phyloP scores from a whole-genome alignment of 1,140 invertebrate genomes.

The Maniola jurtina region DNA sequence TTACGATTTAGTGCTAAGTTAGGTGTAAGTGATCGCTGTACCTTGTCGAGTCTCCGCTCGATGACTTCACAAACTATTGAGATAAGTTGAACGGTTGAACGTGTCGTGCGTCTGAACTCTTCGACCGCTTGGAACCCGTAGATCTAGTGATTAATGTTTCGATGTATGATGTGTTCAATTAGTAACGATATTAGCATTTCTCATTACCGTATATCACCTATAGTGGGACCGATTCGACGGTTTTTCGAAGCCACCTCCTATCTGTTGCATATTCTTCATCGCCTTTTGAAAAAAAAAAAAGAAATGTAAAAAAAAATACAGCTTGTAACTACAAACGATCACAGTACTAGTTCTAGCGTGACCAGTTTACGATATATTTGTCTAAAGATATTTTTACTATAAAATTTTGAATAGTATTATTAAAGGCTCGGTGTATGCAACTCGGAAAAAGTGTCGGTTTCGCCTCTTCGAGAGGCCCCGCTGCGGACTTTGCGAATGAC shows the following conservation, averaged over 20 bases:
- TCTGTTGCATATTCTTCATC: conserved; percentile 60
- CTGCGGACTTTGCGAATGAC: conserved; percentile 48
- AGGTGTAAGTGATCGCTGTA: conserved; percentile 71
- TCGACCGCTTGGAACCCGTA: conserved; percentile 65
- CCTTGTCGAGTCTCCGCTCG: conserved; percentile 64
- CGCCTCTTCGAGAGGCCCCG: conserved; percentile 48
- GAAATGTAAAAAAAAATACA: conserved; percentile 5
- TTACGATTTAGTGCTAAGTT: conserved; percentile 71
- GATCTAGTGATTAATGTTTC: conserved; percentile 69
- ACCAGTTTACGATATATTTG: conserved; percentile 24
- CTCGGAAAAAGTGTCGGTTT: conserved; percentile 20
- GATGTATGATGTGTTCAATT: conserved; percentile 75
- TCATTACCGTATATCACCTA: conserved; percentile 51
- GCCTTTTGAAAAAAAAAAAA: conserved; percentile 30
- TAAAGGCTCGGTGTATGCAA: conserved; percentile 32
- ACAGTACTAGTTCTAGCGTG: conserved; percentile 22
- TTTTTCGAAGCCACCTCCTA: conserved; percentile 37
- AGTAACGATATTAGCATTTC: conserved; percentile 63
- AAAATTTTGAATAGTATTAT: conserved; percentile 33
- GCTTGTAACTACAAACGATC: conserved; percentile 20
- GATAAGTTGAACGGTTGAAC: conserved; percentile 58
- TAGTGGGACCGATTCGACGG: conserved; percentile 53
- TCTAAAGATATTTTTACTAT: conserved; percentile 29
- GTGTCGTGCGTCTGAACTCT: conserved; percentile 53
- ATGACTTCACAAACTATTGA: conserved; percentile 70